Evolutionary conservation across 1,140 invertebrate species (phyloP), one percentile per base, ranked within the genome.

Genomic region (Luehdorfia chinensis): DNA sequence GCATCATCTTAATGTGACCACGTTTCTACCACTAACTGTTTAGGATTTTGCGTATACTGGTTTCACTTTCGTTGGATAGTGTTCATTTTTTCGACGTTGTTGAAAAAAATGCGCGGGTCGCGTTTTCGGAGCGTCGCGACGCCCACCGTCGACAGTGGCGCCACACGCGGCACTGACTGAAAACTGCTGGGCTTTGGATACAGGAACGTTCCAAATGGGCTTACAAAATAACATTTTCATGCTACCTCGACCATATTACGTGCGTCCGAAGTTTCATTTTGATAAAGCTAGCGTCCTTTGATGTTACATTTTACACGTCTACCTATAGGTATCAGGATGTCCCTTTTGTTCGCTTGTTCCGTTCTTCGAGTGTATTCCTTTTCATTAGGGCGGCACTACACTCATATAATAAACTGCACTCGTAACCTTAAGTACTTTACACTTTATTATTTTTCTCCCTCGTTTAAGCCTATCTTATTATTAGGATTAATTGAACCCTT

Each of bases 261-360:
- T 19, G 3, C 25, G 0, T 2, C 50, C 62, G 76, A 39, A 56
- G 66, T 55, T 33, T 13, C 64, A n/a, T 55, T 58, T 59, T 15
- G 11, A 9, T 6, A n/a, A 14, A 28, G 5, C 39, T 8, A 23
- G 27, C 27, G 34, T 14, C 14, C 27, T 45, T 4, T 11, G 27
- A 16, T 46, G 27, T 46, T 19, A 27, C 30, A 2, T 31, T 13
- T 5, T 28, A 43, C 44, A 47, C 37, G 50, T 15, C 45, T 53
- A 43, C 48, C 31, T 63, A 59, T 67, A 59, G 48, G 45, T 48
- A 68, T 67, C 61, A 64, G 60, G 69, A 73, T 68, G 71, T 81
- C 77, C 80, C 76, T 80, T 81, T 84, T 81, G 74, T 80, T 77
- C 63, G 65, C 66, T 66, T 68, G 59, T 68, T 75, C 66, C 63